phyloP scores from a whole-genome alignment of 2,797 vertebrate genomes.

The Rhinogobio ventralis region DNA sequence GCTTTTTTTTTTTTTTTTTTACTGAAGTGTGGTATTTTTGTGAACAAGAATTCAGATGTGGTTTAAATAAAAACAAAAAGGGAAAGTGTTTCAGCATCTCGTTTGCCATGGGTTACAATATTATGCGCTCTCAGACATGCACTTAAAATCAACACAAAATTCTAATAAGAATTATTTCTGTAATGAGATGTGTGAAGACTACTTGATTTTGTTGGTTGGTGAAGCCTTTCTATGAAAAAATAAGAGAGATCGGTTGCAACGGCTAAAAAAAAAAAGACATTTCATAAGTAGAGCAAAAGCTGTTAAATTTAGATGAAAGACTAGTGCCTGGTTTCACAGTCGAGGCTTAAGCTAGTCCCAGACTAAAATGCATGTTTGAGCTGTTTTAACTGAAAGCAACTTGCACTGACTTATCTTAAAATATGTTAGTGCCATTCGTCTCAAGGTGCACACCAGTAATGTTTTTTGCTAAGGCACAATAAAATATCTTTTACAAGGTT shows the following conservation, averaged over 20 bases:
- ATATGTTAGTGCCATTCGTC: too few relatives aligned
- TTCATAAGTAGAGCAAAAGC: not conserved
- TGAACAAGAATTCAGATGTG: constrained; percentile 66
- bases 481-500: too few relatives aligned
- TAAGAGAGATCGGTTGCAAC: too few relatives aligned
- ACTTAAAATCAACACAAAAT: constrained; percentile 70
- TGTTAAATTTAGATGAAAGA: not conserved
- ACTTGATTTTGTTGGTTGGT: not conserved
- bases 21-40: constrained; percentile 58
- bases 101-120: not conserved
- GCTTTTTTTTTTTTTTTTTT: constrained; percentile 3
- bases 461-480: too few relatives aligned
- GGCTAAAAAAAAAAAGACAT: not conserved
- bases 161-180: not conserved
- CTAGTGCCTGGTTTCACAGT: not conserved
- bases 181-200: not conserved
- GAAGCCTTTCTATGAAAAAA: not conserved
- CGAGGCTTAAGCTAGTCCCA: too few relatives aligned
- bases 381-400: too few relatives aligned
- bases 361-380: too few relatives aligned
- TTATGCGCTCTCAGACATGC: constrained; percentile 38
- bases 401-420: too few relatives aligned
- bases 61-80: constrained; percentile 67
- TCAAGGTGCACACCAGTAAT: too few relatives aligned
- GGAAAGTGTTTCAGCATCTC: not conserved